These are phyloP conservation scores for Anguilla anguilla DNA, from an alignment of 2,797 vertebrate species.

Conservation along the genomic window DNA sequence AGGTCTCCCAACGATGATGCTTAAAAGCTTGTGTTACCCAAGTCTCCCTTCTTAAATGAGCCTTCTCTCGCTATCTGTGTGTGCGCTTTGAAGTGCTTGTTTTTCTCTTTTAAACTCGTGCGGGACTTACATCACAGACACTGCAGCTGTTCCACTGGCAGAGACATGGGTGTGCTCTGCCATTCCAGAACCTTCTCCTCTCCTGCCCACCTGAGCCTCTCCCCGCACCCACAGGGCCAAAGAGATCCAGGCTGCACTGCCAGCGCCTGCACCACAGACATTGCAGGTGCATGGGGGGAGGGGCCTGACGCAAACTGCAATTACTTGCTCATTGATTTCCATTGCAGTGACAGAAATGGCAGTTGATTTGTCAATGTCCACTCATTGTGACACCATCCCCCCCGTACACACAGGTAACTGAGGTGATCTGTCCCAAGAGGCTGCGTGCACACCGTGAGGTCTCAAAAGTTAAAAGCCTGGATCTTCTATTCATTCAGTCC, in stretches of 20 bases:
- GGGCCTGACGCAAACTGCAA: slow-evolving; percentile 70
- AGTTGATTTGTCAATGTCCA: slow-evolving; percentile 73
- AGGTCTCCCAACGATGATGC: not conserved
- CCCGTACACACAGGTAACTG: not conserved
- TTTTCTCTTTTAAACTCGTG: not conserved
- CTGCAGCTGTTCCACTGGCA: not conserved
- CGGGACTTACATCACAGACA: not conserved
- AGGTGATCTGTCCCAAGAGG: not conserved
- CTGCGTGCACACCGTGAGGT: not conserved
- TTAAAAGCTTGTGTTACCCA: not conserved
- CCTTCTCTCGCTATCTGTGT: too few species aligned
- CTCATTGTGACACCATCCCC: slow-evolving; percentile 42
- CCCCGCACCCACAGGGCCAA: not conserved
- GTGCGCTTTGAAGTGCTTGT: not conserved
- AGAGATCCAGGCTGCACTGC: not conserved
- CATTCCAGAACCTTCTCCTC: slow-evolving; percentile 34
- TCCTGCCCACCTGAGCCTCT: slow-evolving; percentile 30
- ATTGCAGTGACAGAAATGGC: slow-evolving; percentile 69
- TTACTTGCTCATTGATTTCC: slow-evolving; percentile 77
- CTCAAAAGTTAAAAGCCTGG: not conserved
- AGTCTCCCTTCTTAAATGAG: not conserved
- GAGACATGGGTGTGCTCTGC: not conserved
- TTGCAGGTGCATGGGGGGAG: not conserved
- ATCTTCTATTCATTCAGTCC: not conserved
- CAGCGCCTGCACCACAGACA: too few species aligned